Base-by-base conservation (phyloP, 2,888 invertebrate genomes). In the Diogma glabrata region DNA sequence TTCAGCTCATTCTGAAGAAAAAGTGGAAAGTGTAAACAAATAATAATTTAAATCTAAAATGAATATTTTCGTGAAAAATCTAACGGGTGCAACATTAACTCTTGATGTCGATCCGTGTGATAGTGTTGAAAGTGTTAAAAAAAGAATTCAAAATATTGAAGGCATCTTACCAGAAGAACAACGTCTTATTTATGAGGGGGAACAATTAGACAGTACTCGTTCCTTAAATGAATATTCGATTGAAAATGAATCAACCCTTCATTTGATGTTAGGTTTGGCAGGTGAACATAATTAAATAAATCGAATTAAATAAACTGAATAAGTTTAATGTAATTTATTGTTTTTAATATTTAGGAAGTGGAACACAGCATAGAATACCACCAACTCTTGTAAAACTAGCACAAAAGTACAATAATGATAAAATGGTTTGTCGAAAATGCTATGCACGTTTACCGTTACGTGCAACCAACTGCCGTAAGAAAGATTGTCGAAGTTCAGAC, bases 361-460 rank as follows among this genome's bases (percentile, higher is more conserved):
- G 43, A 4, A 43, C 22, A 23, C 8, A 22, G 6, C 43, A 43
- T 9, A 43, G 22, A 22, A 14, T 43, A 43, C 20, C 20, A 22
- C 43, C 43, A 20, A 43, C 43, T 7, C 43, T 43, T 3, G 23
- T 22, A 23, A 43, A 43, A 43, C 6, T 43, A 22, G 43, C 43
- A 1, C 22, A 43, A 10, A 43, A 43, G 23, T 43, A 43, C 14
- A 43, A 43, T 43, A 22, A n/a, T 22, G 43, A 43, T 43, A 43
- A 43, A 43, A 43, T 43, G 43, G 43, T 43, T 20, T 43, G 43
- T 43, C 43, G 43, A 43, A 43, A 43, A 23, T 43, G 43, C 5
- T 43, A 43, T 14, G 43, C 43, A 6, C 20, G 43, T 22, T 43
- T 43, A 22, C 43, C 43, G 20, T 14, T 43, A 3, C 43, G 43